Conservation (phyloP, 2,888 invertebrate genomes). For the Aphrophora alni region DNA sequence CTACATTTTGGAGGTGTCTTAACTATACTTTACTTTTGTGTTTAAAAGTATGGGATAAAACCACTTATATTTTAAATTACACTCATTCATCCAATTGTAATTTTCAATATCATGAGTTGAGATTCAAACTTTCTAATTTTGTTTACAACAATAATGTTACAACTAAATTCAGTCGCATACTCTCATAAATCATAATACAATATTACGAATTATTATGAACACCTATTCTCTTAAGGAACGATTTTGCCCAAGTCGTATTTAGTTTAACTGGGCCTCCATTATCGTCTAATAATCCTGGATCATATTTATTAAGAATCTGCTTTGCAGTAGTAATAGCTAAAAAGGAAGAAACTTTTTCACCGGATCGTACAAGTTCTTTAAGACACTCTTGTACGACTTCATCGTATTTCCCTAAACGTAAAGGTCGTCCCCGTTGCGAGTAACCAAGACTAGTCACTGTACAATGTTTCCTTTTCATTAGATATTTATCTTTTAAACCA, state of each 20-base stretch:
- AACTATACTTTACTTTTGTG: background rate
- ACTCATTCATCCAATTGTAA: background rate
- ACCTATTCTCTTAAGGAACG: constrained; percentile 46
- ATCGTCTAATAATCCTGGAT: constrained; percentile 45
- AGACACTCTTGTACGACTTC: constrained; percentile 47
- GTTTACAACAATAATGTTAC: background rate
- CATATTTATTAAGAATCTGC: constrained; percentile 45
- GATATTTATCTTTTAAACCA: constrained; percentile 44
- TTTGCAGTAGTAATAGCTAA: constrained; percentile 47
- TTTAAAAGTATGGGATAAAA: no score
- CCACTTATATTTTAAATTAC: no score
- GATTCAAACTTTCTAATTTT: background rate
- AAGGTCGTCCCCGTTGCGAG: constrained; percentile 43
- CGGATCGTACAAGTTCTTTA: constrained; percentile 45
- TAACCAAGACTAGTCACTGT: constrained; percentile 46
- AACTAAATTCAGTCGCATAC: background rate
- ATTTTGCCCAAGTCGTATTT: constrained; percentile 48
- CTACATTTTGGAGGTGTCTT: background rate
- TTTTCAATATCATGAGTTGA: background rate
- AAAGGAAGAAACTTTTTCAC: constrained; percentile 46
- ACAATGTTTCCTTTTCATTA: constrained; percentile 42
- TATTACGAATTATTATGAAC: constrained; percentile 46
- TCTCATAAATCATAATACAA: background rate
- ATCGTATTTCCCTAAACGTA: constrained; percentile 46
- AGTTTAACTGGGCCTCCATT: constrained; percentile 45